Percentiles rank a stretch among this genome's conserved stretches.
These are phyloP conservation scores for Pardosa pseudoannulata DNA, from an alignment of 2,888 invertebrate genomes.

Conservation along the genomic window DNA sequence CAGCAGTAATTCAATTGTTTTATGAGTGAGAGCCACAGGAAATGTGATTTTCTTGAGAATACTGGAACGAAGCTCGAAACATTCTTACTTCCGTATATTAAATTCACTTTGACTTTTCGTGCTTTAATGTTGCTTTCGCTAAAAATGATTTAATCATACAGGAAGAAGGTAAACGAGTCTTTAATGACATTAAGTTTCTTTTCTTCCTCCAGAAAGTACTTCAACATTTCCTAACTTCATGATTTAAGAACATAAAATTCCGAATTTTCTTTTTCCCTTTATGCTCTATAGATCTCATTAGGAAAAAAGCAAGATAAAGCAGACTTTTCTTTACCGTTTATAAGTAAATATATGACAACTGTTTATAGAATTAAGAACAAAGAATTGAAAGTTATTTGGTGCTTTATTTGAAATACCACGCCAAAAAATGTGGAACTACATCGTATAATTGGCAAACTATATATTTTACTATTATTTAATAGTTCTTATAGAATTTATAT, in stretches of 20 bases:
- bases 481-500: no score
- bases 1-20: not conserved
- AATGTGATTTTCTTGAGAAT: not conserved
- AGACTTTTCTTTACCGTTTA: no score
- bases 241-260: not conserved
- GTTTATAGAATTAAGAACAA: no score
- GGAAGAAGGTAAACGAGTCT: not conserved
- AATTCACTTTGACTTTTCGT: not conserved
- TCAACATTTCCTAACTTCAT: not conserved
- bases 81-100: not conserved
- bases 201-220: not conserved
- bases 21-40: not conserved
- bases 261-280: not conserved
- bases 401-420: no score
- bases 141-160: not conserved
- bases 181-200: slow-evolving; percentile 1
- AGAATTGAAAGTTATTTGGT: no score
- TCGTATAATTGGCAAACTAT: no score
- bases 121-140: not conserved
- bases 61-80: not conserved
- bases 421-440: no score
- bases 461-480: no score
- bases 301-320: not conserved
- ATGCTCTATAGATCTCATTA: not conserved
- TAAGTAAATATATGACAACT: no score